Evolutionary conservation across 2,113 vertebrate genomes (phyloP).

Genomic region (Tor tambroides): DNA sequence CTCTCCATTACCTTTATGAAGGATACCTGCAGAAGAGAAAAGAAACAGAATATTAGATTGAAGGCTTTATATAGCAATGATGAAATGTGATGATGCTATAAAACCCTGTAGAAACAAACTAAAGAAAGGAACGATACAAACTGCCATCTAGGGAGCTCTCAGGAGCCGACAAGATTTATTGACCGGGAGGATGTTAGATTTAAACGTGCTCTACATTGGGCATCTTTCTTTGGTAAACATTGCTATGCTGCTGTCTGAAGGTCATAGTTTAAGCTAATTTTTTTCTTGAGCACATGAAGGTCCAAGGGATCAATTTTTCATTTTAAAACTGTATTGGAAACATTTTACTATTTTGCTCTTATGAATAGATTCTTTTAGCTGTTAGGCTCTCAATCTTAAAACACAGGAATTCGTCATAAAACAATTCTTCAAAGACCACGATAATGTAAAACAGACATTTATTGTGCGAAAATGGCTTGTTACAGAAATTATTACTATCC

Average conservation of each 20-base stretch:
- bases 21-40: constrained; percentile 80
- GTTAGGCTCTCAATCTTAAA: background rate
- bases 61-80: constrained; percentile 1
- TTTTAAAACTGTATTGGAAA: background rate
- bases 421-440: background rate
- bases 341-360: background rate
- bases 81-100: constrained; percentile 20
- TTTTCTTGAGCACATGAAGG: background rate
- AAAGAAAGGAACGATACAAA: constrained; percentile 3
- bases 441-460: background rate
- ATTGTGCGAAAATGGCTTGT: background rate
- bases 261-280: constrained; percentile 1
- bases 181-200: background rate
- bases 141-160: background rate
- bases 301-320: background rate
- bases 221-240: background rate
- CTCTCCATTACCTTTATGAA: constrained; percentile 98
- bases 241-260: background rate
- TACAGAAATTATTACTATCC: background rate
- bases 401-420: background rate
- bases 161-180: background rate
- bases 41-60: background rate
- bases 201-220: background rate
- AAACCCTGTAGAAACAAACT: constrained; percentile 18
- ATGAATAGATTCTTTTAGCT: background rate